Base-by-base conservation (phyloP, 2,113 vertebrate genomes). In the Syrrhaptes paradoxus region DNA sequence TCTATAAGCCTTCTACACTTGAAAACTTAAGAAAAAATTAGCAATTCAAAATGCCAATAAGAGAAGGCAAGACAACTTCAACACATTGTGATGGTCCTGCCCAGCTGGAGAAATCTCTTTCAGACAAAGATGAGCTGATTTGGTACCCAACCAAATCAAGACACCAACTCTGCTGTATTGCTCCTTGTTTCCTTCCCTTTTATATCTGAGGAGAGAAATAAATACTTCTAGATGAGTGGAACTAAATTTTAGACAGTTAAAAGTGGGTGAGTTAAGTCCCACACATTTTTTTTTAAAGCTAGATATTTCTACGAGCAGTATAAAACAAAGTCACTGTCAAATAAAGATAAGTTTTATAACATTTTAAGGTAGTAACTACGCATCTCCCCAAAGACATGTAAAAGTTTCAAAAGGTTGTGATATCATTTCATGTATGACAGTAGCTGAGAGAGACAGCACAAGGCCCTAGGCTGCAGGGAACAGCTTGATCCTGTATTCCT, bases 351-450 rank as follows among this genome's bases (percentile, higher is more conserved):
- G 43, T 89, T 74, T 87, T 92, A 24, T n/a, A 78, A 89, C 11
- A 57, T 89, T 77, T 84, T 74, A 57, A 48, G 38, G 29, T 85
- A 84, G 46, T 83, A 88, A 22, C 20, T 58, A 75, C 1, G 9
- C 31, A 71, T 90, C 76, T 89, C 48, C 70, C n/a, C 48, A 61
- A 63, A 91, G 36, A 89, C 20, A 62, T 11, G 46, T 76, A 68
- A 43, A 90, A 62, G 46, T 79, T 89, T 91, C 41, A 76, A 80
- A 94, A 85, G 63, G 46, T 46, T 75, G n/a, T 85, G 68, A 31
- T 90, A 87, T 55, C 13, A 92, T 93, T 90, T 90, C n/a, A 70
- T 79, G 29, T 78, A 34, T 76, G 76, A 81, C 61, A 95, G 67
- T 62, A 71, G 49, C 21, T 72, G 52, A 91, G 84, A 72, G 21